Conservation (phyloP, 2,888 invertebrate species). For the Volucella inanis region DNA sequence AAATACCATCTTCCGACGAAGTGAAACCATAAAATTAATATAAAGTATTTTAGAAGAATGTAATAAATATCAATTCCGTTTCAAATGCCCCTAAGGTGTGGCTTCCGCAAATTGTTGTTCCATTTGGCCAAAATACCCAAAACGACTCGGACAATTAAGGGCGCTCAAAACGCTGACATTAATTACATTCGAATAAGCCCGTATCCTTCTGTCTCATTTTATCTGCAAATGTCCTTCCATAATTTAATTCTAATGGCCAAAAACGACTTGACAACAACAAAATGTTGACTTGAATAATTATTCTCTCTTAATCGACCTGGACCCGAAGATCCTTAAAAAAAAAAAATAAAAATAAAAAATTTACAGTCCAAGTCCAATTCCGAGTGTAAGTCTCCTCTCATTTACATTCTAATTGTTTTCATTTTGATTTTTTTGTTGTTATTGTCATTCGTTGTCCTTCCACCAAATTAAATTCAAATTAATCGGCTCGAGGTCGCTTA, state of each 20-base stretch:
- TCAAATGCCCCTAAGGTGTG: conserved; percentile 25
- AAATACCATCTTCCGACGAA: too few relatives aligned
- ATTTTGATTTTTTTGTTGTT: conserved; percentile 54
- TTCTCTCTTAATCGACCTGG: conserved; percentile 5
- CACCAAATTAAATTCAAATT: conserved; percentile 71
- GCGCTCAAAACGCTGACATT: conserved; percentile 43
- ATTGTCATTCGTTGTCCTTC: conserved; percentile 58
- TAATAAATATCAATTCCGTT: conserved; percentile 43
- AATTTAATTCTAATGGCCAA: conserved; percentile 57
- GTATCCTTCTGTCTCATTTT: conserved; percentile 31
- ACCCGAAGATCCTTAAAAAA: not conserved
- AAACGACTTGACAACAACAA: conserved; percentile 16
- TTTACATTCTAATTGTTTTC: conserved; percentile 74
- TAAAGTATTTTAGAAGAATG: conserved; percentile 16
- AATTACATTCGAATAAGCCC: conserved; percentile 56
- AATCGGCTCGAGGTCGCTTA: conserved; percentile 57
- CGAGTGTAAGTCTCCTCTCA: conserved; percentile 48
- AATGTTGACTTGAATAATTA: conserved; percentile 37
- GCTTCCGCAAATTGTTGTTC: conserved; percentile 47
- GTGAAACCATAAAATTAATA: conserved; percentile 15
- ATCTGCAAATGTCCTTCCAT: conserved; percentile 34
- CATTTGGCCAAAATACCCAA: conserved; percentile 17
- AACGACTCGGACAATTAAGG: conserved; percentile 32
- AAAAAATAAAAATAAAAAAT: not conserved
- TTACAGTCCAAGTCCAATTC: not conserved